Conservation (phyloP, 1,140 invertebrate genomes). For the Brachystomella parvula region DNA sequence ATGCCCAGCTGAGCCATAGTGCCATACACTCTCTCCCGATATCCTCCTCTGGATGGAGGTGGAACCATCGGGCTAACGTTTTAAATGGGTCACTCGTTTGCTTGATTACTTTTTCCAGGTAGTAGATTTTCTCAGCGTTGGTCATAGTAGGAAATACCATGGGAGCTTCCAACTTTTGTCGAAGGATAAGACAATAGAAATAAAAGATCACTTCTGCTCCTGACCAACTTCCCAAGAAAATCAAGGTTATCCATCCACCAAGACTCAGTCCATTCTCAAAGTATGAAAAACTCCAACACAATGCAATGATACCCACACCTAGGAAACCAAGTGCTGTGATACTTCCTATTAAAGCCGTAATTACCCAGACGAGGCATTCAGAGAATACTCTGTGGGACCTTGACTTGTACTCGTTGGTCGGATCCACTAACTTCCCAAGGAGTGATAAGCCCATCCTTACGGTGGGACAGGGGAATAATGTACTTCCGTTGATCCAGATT, state of each 20-base stretch:
- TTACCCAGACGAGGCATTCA: background rate
- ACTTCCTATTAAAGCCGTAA: background rate
- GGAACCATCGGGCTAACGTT: conserved; percentile 14
- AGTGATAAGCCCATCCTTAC: background rate
- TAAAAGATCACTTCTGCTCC: conserved; percentile 10
- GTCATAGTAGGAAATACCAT: background rate
- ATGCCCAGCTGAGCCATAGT: conserved; percentile 19
- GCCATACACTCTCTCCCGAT: conserved; percentile 4
- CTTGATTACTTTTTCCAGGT: background rate
- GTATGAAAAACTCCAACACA: background rate
- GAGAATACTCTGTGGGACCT: background rate
- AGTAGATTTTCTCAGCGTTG: background rate
- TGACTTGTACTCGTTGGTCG: conserved; percentile 8
- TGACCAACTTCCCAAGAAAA: background rate
- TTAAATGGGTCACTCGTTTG: background rate
- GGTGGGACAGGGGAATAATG: too few species aligned
- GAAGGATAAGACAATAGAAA: conserved; percentile 7
- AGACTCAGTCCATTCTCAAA: background rate
- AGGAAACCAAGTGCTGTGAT: conserved; percentile 6
- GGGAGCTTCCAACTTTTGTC: background rate
- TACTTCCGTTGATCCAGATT: too few species aligned
- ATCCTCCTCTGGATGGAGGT: background rate
- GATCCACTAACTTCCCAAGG: conserved; percentile 9
- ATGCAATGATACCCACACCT: background rate
- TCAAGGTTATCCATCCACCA: conserved; percentile 11